phyloP scores from a whole-genome alignment of 2,797 vertebrate species.

The Sciaenops ocellatus region DNA sequence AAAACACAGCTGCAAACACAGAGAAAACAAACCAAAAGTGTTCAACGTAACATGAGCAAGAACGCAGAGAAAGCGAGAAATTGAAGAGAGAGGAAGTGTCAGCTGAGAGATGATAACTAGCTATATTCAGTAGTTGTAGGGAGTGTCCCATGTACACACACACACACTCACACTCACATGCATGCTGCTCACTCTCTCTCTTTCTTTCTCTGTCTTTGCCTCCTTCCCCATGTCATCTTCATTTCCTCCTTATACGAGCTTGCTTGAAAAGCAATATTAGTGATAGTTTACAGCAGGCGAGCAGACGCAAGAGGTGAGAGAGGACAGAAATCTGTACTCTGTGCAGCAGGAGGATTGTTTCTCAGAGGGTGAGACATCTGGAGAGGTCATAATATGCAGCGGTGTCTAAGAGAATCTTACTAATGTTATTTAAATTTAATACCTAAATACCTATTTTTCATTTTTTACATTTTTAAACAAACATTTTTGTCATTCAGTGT shows the following conservation, averaged over 20 bases:
- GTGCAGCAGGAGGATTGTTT: not conserved
- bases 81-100: constrained; percentile 71
- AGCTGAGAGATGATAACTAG: constrained; percentile 45
- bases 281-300: constrained; percentile 63
- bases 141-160: constrained; percentile 67
- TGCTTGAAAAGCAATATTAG: constrained; percentile 57
- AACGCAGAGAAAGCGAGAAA: constrained; percentile 26
- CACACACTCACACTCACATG: constrained; percentile 28
- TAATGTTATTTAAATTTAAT: not conserved
- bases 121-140: constrained; percentile 57
- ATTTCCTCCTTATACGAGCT: constrained; percentile 75
- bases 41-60: not conserved
- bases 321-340: constrained; percentile 8
- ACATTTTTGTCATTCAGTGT: not conserved
- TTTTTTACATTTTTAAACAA: not conserved
- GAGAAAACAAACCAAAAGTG: constrained; percentile 23
- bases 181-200: constrained; percentile 24
- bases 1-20: too few species aligned
- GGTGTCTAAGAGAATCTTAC: not conserved
- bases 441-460: too few species aligned
- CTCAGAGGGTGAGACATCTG: constrained; percentile 9
- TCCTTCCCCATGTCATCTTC: constrained; percentile 69
- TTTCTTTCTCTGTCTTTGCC: constrained; percentile 28
- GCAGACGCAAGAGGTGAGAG: constrained; percentile 26
- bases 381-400: not conserved